Conservation (phyloP, 2,888 invertebrate species). For the Strigamia maritima region DNA sequence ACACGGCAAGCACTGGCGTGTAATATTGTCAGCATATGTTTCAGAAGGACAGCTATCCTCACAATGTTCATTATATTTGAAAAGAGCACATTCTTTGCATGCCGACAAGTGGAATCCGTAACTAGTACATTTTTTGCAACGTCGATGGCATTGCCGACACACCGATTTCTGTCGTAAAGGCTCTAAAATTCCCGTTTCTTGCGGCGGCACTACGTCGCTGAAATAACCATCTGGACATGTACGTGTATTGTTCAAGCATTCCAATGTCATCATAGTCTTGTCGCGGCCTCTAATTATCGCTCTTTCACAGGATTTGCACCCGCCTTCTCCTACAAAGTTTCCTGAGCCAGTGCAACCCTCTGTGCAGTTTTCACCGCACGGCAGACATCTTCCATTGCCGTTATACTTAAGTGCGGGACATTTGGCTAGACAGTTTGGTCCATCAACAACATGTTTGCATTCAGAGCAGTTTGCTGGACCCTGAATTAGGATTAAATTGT, state of each 20-base stretch:
- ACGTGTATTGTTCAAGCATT: constrained; percentile 73
- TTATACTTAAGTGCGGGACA: constrained; percentile 83
- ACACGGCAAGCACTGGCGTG: constrained; percentile 70
- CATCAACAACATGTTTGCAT: constrained; percentile 82
- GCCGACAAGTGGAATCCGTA: constrained; percentile 76
- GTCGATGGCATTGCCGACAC: constrained; percentile 84
- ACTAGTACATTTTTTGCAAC: constrained; percentile 82
- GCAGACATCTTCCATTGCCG: constrained; percentile 71
- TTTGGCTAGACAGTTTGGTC: constrained; percentile 78
- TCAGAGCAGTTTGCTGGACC: constrained; percentile 78
- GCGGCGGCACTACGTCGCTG: constrained; percentile 71
- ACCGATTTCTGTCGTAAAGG: constrained; percentile 73
- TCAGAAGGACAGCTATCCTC: constrained; percentile 83
- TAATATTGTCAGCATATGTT: constrained; percentile 73
- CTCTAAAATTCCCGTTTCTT: constrained; percentile 65
- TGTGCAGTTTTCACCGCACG: constrained; percentile 81
- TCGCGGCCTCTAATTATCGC: constrained; percentile 72
- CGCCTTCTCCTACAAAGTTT: constrained; percentile 74
- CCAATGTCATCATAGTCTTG: constrained; percentile 46
- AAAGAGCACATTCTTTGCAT: constrained; percentile 82
- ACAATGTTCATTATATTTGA: constrained; percentile 78
- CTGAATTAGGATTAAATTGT: constrained; percentile 44
- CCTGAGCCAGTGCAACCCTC: constrained; percentile 79
- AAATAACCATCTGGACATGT: constrained; percentile 74
- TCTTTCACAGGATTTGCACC: constrained; percentile 86